Conservation (phyloP, 53 echinoderm and acorn worm genomes). For the Holothuria scabra region DNA sequence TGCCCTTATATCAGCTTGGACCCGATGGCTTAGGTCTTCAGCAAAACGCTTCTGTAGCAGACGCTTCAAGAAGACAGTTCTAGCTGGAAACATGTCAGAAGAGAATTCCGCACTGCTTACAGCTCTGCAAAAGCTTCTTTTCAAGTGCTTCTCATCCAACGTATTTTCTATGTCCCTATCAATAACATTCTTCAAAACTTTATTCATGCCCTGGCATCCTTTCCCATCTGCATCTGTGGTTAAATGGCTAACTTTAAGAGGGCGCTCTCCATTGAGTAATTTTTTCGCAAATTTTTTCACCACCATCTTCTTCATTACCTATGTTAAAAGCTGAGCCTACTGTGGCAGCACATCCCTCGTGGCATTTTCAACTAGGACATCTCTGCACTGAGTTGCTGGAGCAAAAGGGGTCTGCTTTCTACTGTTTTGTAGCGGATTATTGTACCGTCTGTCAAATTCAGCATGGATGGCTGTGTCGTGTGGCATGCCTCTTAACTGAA, state of each 20-base stretch:
- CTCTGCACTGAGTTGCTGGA: conserved; percentile 50
- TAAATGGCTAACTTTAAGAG: conserved; percentile 15
- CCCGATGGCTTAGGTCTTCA: not conserved
- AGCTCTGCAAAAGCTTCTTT: not conserved
- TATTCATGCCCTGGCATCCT: conserved; percentile 28
- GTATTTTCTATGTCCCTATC: not conserved
- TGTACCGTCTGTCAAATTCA: conserved; percentile 55
- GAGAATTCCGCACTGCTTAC: not conserved
- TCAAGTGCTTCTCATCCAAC: conserved; percentile 28
- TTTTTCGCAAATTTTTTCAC: not conserved
- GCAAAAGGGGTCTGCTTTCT: conserved; percentile 49
- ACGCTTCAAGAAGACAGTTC: not conserved
- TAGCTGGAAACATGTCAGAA: not conserved
- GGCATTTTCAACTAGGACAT: conserved; percentile 37
- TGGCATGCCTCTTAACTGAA: conserved; percentile 21
- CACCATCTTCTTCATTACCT: conserved; percentile 33
- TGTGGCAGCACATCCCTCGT: not conserved
- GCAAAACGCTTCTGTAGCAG: not conserved
- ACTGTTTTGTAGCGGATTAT: conserved; percentile 17
- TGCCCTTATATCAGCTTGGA: conserved; percentile 6
- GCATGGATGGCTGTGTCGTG: conserved; percentile 38
- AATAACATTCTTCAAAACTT: not conserved
- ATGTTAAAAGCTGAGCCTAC: not conserved
- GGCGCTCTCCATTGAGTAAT: conserved; percentile 1
- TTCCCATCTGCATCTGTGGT: conserved; percentile 34